Base-by-base conservation (phyloP, 2,797 vertebrate genomes). In the Darevskia mixta region DNA sequence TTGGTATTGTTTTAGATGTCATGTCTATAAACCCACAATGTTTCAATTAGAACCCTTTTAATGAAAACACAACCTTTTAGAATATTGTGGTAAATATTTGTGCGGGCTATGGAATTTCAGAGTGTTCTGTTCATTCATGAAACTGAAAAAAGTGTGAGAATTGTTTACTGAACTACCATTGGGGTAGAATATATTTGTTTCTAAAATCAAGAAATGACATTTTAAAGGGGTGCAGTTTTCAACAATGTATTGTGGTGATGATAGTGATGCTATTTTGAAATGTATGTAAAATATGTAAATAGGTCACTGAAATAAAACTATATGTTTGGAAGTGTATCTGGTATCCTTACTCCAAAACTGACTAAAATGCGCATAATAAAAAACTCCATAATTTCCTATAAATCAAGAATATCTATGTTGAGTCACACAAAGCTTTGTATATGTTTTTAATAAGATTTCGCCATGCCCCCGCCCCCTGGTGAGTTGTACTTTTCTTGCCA, bases 291-390 rank as follows among this genome's bases (percentile, higher is more conserved):
- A 91, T 95, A 73, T 96, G 93, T 95, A 96, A 58, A 96, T 95
- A 95, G 81, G 88, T 96, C 90, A 92, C 92, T 95, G 94, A 96
- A 97, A 97, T 97, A 97, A 97, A 97, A 93, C 83, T 90, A 85
- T 86, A 3, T 88, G 82, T 87, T 84, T 91, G 49, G 80, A 94
- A 93, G 86, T 32, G 23, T 88, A 85, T 90, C 82, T 11, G 0
- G 5, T 93, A 82, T 86, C 93, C 86, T 85, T 86, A 55, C 15
- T 94, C 90, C 66, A 72, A 80, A 91, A 64, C n/a, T 61, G 20
- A 64, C 61, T 2, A 64, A 64, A 55, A 61, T 41, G 20, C 9
- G 7, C 11, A n/a, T 67, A 85, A 61, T 55, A 58, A 67, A 29
- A 72, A 18, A 61, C 8, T 69, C 1, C 29, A 69, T 8, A n/a